Conservation (phyloP, 2,113 vertebrate species). For the Dinomys branickii region DNA sequence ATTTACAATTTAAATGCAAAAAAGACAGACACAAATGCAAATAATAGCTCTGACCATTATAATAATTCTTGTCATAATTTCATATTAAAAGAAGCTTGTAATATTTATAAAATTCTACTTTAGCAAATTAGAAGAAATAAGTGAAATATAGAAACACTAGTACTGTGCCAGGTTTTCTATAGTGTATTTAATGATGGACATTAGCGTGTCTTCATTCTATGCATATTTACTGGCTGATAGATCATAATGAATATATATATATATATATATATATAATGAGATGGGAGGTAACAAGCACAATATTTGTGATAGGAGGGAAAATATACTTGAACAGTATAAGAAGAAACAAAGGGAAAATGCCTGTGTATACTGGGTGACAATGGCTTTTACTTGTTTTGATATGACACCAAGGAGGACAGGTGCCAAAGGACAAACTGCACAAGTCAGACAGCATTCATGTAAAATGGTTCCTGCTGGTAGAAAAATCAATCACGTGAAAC, state of each 20-base stretch:
- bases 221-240: background rate
- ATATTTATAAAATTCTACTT: background rate
- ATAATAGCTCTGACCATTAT: background rate
- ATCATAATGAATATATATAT: too few species aligned
- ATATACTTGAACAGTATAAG: background rate
- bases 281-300: background rate
- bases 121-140: background rate
- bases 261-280: background rate
- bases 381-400: background rate
- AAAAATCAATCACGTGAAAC: background rate
- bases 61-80: background rate
- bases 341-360: background rate
- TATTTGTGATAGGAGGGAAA: background rate
- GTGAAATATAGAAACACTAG: background rate
- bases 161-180: background rate
- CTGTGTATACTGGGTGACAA: background rate
- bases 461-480: background rate
- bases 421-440: background rate
- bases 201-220: background rate
- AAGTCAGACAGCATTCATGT: background rate
- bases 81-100: background rate
- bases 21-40: background rate
- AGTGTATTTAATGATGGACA: background rate
- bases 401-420: background rate
- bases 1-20: background rate